These are phyloP conservation scores for Hypotaenidia okinawae DNA, from an alignment of 2,797 vertebrate species.

Conservation along the genomic window DNA sequence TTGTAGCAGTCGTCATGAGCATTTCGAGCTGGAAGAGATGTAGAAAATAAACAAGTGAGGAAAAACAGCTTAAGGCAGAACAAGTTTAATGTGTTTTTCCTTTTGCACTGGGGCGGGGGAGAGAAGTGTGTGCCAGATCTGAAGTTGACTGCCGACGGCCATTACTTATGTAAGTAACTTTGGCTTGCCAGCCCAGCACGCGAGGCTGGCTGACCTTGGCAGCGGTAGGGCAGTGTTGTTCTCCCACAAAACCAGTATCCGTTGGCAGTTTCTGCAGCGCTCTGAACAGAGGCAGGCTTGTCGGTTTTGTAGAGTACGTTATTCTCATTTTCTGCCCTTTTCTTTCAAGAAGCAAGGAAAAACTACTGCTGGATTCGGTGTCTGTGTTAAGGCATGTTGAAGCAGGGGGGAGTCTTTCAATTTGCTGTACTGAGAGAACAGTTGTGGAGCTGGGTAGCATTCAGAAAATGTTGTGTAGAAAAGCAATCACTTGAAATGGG, in stretches of 20 bases:
- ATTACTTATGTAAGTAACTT: not conserved
- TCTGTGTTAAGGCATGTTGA: not conserved
- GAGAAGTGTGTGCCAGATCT: conserved; percentile 12
- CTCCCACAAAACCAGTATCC: not conserved
- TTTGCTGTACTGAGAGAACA: not conserved
- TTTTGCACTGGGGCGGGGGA: not conserved
- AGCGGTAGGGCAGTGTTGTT: not conserved
- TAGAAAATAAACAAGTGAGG: conserved; percentile 23
- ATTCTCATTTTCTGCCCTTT: not conserved
- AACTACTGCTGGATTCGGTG: not conserved
- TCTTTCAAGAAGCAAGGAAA: not conserved
- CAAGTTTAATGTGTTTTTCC: conserved; percentile 11
- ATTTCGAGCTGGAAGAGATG: not conserved
- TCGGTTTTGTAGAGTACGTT: not conserved
- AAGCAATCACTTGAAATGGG: not conserved
- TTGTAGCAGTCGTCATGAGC: not conserved
- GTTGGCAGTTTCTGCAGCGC: not conserved
- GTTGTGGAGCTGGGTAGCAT: not conserved
- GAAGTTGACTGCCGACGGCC: not conserved
- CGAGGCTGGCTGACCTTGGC: conserved; percentile 21
- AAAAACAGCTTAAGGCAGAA: conserved; percentile 30
- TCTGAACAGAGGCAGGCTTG: not conserved
- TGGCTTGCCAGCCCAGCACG: not conserved
- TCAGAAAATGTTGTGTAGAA: not conserved
- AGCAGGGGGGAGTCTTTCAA: not conserved